These are phyloP conservation scores for Ryuthela nishihirai DNA, from an alignment of 2,888 invertebrate species.

Conservation along the genomic window DNA sequence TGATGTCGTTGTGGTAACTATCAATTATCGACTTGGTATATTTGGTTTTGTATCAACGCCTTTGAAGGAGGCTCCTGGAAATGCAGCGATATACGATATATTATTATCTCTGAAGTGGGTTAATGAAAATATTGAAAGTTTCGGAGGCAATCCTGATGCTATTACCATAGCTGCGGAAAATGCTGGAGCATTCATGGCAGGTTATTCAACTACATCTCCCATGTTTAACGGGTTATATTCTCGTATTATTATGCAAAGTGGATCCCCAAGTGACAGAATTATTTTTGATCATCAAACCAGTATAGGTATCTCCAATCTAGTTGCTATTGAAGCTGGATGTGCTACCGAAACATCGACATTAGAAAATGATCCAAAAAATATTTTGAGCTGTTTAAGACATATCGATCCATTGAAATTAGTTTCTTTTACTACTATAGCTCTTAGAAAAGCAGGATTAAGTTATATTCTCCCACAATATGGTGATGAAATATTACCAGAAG, in stretches of 20 bases:
- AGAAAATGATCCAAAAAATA: too few species aligned
- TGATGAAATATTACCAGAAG: conserved; percentile 12
- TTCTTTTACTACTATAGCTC: too few species aligned
- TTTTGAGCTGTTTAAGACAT: too few species aligned
- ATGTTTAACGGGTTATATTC: conserved; percentile 4
- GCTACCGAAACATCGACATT: too few species aligned
- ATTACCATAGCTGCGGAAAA: conserved; percentile 19
- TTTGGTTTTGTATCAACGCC: conserved; percentile 12
- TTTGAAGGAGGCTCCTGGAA: conserved; percentile 16
- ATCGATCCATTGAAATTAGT: too few species aligned
- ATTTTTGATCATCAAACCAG: too few species aligned
- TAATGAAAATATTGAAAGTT: conserved; percentile 6
- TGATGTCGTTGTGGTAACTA: conserved; percentile 19
- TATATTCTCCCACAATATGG: conserved; percentile 6
- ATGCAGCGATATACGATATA: conserved; percentile 17
- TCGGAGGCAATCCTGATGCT: conserved; percentile 10
- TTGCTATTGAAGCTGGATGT: too few species aligned
- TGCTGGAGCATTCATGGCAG: conserved; percentile 7
- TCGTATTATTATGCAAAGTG: conserved; percentile 14
- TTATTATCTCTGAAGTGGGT: conserved; percentile 22
- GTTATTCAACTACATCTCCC: conserved; percentile 13
- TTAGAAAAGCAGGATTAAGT: too few species aligned
- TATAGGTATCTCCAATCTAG: too few species aligned
- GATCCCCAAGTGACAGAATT: conserved; percentile 4
- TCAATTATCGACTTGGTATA: conserved; percentile 8